These are phyloP conservation scores for Ceratina calcarata DNA, from an alignment of 1,140 invertebrate species.

Conservation along the genomic window DNA sequence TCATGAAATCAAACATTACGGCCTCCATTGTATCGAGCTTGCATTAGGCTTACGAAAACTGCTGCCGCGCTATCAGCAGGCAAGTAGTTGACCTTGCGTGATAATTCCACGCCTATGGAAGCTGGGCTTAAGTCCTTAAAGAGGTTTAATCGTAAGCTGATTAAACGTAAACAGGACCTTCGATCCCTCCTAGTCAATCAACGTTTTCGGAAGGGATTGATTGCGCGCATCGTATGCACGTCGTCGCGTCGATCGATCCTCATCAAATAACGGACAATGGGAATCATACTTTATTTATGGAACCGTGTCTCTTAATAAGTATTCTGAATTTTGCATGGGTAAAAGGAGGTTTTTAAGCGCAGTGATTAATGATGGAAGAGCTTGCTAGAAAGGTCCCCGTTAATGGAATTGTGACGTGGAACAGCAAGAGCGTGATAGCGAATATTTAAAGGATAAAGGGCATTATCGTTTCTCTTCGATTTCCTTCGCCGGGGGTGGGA, in stretches of 20 bases:
- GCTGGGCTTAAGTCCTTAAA: constrained; percentile 57
- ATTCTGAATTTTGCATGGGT: no score
- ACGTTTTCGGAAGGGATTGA: constrained; percentile 37
- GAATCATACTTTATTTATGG: no score
- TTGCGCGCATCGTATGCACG: constrained; percentile 6
- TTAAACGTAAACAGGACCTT: constrained; percentile 58
- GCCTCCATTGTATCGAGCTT: not conserved
- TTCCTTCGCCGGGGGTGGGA: constrained; percentile 1
- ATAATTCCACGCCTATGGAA: constrained; percentile 59
- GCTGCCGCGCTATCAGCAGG: constrained; percentile 36
- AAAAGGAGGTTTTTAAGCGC: no score
- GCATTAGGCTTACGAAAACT: constrained; percentile 30
- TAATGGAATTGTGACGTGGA: not conserved
- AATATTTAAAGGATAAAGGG: constrained; percentile 23
- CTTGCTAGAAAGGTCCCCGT: no score
- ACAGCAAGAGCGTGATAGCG: not conserved
- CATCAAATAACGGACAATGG: no score
- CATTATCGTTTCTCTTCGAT: constrained; percentile 27
- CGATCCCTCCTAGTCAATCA: constrained; percentile 47
- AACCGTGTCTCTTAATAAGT: no score
- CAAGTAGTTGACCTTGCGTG: constrained; percentile 59
- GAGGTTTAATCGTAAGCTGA: constrained; percentile 63
- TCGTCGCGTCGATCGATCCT: not conserved
- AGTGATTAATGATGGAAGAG: not conserved
- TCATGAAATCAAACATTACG: no score